These are phyloP conservation scores for Lamprotornis superbus DNA, from an alignment of 2,113 vertebrate species.

Conservation along the genomic window DNA sequence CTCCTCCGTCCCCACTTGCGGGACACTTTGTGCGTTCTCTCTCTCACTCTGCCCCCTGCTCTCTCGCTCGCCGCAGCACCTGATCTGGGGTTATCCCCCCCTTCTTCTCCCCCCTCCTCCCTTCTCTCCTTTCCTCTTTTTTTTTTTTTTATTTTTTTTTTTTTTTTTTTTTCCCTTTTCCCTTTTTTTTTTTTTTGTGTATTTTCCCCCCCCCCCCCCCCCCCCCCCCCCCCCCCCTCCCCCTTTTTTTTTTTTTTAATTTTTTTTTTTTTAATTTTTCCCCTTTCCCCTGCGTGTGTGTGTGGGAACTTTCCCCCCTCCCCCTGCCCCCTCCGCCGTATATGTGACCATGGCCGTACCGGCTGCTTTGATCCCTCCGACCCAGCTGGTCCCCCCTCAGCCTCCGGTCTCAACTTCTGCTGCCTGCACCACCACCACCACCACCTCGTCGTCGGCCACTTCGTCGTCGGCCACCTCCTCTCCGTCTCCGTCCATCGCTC, in stretches of 20 bases:
- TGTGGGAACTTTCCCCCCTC: not conserved
- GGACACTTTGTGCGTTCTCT: slow-evolving; percentile 73
- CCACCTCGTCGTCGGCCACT: slow-evolving; percentile 75
- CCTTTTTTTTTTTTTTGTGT: not conserved
- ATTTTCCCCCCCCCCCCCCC: too few relatives aligned
- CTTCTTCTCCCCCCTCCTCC: slow-evolving; percentile 20
- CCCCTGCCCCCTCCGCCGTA: slow-evolving; percentile 45
- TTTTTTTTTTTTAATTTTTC: not conserved
- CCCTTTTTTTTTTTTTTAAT: too few relatives aligned
- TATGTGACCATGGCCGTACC: slow-evolving; percentile 96
- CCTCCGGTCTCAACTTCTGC: slow-evolving; percentile 85
- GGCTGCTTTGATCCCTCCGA: slow-evolving; percentile 92
- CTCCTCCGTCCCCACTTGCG: slow-evolving; percentile 56
- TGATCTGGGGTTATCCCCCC: slow-evolving; percentile 25
- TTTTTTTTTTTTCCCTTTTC: not conserved
- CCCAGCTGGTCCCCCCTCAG: slow-evolving; percentile 85
- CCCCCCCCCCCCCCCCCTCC: slow-evolving; percentile 12
- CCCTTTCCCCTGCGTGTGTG: not conserved
- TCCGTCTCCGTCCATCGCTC: slow-evolving; percentile 83
- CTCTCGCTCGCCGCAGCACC: slow-evolving; percentile 45
- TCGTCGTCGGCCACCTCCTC: slow-evolving; percentile 76
- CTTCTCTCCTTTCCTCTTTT: not conserved
- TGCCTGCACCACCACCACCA: slow-evolving; percentile 76
- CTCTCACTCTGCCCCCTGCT: slow-evolving; percentile 26
- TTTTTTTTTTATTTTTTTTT: not conserved